Conservation (phyloP, 1,140 invertebrate species). For the Drosophila orena region DNA sequence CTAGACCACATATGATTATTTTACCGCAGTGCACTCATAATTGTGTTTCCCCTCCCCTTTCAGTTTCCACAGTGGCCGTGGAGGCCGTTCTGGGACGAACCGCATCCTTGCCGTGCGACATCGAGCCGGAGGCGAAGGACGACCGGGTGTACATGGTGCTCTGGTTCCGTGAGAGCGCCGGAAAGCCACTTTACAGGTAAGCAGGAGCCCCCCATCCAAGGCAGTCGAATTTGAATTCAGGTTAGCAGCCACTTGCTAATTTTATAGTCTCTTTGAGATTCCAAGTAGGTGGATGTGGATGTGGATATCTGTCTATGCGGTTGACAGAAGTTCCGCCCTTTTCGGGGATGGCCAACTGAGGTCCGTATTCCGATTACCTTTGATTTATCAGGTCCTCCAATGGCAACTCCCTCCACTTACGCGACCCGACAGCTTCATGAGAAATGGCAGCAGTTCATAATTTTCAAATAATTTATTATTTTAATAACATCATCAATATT, state of each 20-base stretch:
- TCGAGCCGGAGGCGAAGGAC: constrained; percentile 89
- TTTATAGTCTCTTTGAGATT: constrained; percentile 57
- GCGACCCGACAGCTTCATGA: constrained; percentile 61
- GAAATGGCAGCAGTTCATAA: constrained; percentile 82
- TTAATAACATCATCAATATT: constrained; percentile 83
- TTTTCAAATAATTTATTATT: constrained; percentile 84
- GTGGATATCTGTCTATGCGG: constrained; percentile 4
- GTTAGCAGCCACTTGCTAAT: constrained; percentile 31
- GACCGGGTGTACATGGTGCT: constrained; percentile 95
- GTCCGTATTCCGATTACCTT: constrained; percentile 29
- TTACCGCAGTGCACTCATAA: constrained; percentile 19
- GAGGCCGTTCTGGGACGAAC: constrained; percentile 92
- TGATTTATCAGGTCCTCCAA: constrained; percentile 61
- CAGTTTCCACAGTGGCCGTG: constrained; percentile 90
- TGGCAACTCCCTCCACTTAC: constrained; percentile 22
- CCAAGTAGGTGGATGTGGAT: constrained; percentile 3
- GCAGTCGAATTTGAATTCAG: constrained; percentile 24
- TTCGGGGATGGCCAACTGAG: constrained; percentile 19
- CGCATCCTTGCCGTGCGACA: constrained; percentile 93
- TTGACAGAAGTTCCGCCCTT: constrained; percentile 24
- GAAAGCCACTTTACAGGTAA: constrained; percentile 95
- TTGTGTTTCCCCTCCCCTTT: constrained; percentile 70
- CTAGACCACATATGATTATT: neutral
- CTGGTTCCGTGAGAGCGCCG: constrained; percentile 93
- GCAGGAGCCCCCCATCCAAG: constrained; percentile 14